Evolutionary conservation across 1,140 invertebrate species (phyloP).

Genomic region (Meteorus sp.): DNA sequence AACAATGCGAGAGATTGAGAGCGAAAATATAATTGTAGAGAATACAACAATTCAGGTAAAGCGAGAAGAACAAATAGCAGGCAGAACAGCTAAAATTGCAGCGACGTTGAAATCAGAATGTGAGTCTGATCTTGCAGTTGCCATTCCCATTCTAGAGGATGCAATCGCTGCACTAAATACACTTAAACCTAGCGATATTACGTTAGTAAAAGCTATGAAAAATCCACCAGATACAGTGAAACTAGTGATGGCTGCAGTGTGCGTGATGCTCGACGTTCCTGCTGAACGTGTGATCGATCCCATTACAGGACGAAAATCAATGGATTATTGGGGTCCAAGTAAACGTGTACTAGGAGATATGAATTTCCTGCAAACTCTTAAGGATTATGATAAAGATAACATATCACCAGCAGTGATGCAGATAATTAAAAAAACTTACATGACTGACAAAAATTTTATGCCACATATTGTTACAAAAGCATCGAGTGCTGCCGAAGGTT

Average conservation of each 20-base stretch:
- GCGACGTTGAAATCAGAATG: slow-evolving; percentile 68
- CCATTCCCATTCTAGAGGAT: slow-evolving; percentile 70
- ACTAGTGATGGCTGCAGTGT: slow-evolving; percentile 76
- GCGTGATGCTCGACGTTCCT: slow-evolving; percentile 71
- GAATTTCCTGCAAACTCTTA: slow-evolving; percentile 68
- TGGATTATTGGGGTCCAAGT: slow-evolving; percentile 75
- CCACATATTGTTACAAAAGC: slow-evolving; percentile 72
- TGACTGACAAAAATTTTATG: slow-evolving; percentile 68
- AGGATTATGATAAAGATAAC: slow-evolving; percentile 75
- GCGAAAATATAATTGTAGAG: slow-evolving; percentile 70
- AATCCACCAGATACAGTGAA: slow-evolving; percentile 77
- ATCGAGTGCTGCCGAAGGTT: slow-evolving; percentile 70
- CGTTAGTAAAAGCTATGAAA: slow-evolving; percentile 80
- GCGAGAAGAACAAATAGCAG: slow-evolving; percentile 70
- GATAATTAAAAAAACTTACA: slow-evolving; percentile 68
- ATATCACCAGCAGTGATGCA: slow-evolving; percentile 65
- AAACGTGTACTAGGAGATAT: slow-evolving; percentile 74
- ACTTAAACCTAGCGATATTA: slow-evolving; percentile 76
- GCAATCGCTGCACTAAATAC: slow-evolving; percentile 70
- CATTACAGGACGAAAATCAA: slow-evolving; percentile 63
- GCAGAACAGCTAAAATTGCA: slow-evolving; percentile 68
- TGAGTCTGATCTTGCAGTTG: slow-evolving; percentile 70
- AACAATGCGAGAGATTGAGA: slow-evolving; percentile 69
- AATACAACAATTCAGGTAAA: slow-evolving; percentile 67
- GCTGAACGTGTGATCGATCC: slow-evolving; percentile 67